Conservation (phyloP, 2,888 invertebrate species). For the Mythimna lalbum region DNA sequence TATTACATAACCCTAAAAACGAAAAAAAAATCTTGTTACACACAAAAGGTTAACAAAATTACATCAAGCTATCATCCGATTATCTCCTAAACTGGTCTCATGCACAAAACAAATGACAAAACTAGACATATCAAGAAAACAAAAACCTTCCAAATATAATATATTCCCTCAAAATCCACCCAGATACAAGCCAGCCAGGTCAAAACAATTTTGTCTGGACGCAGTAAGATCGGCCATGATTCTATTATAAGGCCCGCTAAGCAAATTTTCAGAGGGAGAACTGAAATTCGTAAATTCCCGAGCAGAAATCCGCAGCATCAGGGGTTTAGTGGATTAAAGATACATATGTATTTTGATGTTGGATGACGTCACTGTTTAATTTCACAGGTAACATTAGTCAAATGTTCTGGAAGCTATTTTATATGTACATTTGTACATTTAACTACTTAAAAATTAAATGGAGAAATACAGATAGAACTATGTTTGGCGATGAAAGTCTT, state of each 20-base stretch:
- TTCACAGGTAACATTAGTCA: constrained; percentile 10
- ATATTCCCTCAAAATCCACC: constrained; percentile 20
- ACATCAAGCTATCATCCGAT: neutral
- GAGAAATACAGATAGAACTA: neutral
- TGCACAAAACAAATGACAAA: neutral
- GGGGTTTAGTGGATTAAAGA: constrained; percentile 38
- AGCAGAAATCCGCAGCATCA: constrained; percentile 41
- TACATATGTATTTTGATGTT: constrained; percentile 42
- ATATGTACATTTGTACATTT: too few species aligned
- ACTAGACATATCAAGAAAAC: neutral
- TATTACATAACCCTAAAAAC: too few species aligned
- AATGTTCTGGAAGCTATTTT: neutral
- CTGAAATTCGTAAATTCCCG: constrained; percentile 50
- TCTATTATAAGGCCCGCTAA: constrained; percentile 54
- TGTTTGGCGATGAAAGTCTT: constrained; percentile 6
- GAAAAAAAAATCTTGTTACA: too few species aligned
- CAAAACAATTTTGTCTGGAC: constrained; percentile 51
- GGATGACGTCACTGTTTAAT: constrained; percentile 33
- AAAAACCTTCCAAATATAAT: constrained; percentile 14
- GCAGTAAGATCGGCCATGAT: constrained; percentile 52
- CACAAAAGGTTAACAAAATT: neutral
- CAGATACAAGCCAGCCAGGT: constrained; percentile 33
- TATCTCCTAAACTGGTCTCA: neutral
- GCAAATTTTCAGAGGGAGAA: constrained; percentile 53
- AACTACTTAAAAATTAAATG: too few species aligned